Percentiles rank a stretch among this genome's conserved stretches.
These are phyloP conservation scores for Prochilodus magdalenae DNA, from an alignment of 2,113 vertebrate species.

Conservation along the genomic window DNA sequence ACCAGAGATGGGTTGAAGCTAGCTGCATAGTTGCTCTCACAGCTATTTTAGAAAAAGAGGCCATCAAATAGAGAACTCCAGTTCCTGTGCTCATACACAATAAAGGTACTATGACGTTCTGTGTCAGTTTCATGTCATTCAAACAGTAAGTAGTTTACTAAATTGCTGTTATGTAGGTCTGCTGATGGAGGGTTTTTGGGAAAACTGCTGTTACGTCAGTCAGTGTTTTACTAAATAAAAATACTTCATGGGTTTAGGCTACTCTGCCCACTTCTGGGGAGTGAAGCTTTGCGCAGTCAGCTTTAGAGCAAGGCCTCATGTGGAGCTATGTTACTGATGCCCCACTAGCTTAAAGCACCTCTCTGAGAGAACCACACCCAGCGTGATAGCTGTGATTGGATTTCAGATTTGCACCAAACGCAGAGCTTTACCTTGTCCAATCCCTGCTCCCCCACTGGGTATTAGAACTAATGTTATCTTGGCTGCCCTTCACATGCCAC, in stretches of 20 bases:
- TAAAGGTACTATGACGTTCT: no score
- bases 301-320: background rate
- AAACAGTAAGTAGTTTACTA: no score
- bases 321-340: slow-evolving; percentile 70
- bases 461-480: slow-evolving; percentile 76
- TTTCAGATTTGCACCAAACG: slow-evolving; percentile 69
- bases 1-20: no score
- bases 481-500: slow-evolving; percentile 45
- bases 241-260: background rate
- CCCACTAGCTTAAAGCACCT: slow-evolving; percentile 71
- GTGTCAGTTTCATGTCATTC: no score
- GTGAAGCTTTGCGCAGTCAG: background rate
- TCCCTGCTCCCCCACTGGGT: slow-evolving; percentile 61
- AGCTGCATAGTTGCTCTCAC: background rate
- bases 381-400: slow-evolving; percentile 73
- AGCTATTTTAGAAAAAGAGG: background rate
- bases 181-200: no score
- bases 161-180: no score
- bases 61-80: no score
- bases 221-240: background rate
- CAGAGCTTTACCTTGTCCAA: slow-evolving; percentile 66
- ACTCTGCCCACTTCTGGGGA: background rate
- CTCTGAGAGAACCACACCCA: slow-evolving; percentile 66
- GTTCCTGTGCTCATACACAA: no score
- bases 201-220: no score